Percentiles rank a stretch among this genome's conserved stretches.
Evolutionary conservation across 1,140 invertebrate species (phyloP).

Genomic region (Ruditapes philippinarum): DNA sequence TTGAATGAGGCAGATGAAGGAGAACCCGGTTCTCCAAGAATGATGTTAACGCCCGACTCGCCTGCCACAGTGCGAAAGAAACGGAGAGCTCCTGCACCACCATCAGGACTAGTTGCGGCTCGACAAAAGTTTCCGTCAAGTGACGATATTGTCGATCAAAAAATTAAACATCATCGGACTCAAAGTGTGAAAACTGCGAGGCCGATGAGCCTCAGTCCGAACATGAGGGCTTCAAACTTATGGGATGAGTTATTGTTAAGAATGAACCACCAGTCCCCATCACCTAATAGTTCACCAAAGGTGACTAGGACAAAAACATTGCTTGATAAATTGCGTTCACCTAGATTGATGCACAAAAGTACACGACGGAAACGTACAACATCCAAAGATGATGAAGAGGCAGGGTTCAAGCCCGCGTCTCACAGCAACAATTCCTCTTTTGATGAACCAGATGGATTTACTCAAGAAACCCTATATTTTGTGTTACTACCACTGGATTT

Average conservation of each 20-base stretch:
- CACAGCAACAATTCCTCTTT: conserved; percentile 46
- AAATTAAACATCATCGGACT: not conserved
- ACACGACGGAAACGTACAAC: conserved; percentile 10
- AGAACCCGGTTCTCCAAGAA: not conserved
- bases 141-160: conserved; percentile 57
- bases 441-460: conserved; percentile 50
- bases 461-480: conserved; percentile 37
- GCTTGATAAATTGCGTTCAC: conserved; percentile 51
- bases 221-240: not conserved
- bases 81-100: conserved; percentile 54
- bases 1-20: not conserved
- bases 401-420: conserved; percentile 32
- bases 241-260: conserved; percentile 44
- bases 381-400: conserved; percentile 58
- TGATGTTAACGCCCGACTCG: conserved; percentile 29
- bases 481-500: conserved; percentile 28
- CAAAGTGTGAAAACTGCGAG: not conserved
- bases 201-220: conserved; percentile 48
- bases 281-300: conserved; percentile 27
- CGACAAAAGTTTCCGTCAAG: conserved; percentile 59
- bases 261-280: conserved; percentile 36
- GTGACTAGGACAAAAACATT: conserved; percentile 23
- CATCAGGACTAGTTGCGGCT: conserved; percentile 7
- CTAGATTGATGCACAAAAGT: conserved; percentile 36
- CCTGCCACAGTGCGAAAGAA: conserved; percentile 31